These are phyloP conservation scores for Aldrovandia affinis DNA, from an alignment of 2,797 vertebrate genomes.

Conservation along the genomic window DNA sequence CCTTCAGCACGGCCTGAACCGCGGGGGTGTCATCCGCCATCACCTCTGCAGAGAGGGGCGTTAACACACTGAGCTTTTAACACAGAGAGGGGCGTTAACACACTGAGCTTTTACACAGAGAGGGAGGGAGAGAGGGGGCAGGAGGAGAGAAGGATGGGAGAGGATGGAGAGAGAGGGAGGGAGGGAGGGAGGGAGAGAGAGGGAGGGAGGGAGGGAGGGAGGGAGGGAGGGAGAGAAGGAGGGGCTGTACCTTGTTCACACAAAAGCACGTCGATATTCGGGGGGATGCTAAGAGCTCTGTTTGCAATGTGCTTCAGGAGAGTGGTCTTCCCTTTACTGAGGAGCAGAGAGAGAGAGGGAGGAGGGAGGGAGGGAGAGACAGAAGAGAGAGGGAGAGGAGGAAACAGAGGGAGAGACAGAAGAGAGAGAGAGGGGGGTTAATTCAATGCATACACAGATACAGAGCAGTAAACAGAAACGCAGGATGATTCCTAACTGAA, in stretches of 20 bases:
- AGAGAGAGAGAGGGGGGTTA: neutral
- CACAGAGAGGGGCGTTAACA: no score
- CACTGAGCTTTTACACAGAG: no score
- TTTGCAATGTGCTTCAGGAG: conserved; percentile 92
- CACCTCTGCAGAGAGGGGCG: conserved; percentile 85
- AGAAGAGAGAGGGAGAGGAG: neutral
- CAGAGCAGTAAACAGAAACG: neutral
- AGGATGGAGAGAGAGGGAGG: accelerated
- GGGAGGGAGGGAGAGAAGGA: neutral
- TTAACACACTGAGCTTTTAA: no score
- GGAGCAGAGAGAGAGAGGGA: conserved; percentile 6
- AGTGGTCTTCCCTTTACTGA: conserved; percentile 92
- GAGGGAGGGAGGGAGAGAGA: neutral
- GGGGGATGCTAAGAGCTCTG: conserved; percentile 88
- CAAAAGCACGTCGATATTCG: conserved; percentile 90
- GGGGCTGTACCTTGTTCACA: conserved; percentile 87
- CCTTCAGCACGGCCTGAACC: conserved; percentile 88
- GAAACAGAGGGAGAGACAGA: neutral
- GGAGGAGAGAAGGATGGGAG: neutral
- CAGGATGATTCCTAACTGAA: no score
- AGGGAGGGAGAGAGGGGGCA: no score
- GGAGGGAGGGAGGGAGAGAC: neutral
- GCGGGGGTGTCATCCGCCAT: conserved; percentile 87
- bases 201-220: neutral
- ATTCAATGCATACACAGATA: neutral